Base-by-base conservation (phyloP, 2,888 invertebrate species). In the Macrophya alboannulata region DNA sequence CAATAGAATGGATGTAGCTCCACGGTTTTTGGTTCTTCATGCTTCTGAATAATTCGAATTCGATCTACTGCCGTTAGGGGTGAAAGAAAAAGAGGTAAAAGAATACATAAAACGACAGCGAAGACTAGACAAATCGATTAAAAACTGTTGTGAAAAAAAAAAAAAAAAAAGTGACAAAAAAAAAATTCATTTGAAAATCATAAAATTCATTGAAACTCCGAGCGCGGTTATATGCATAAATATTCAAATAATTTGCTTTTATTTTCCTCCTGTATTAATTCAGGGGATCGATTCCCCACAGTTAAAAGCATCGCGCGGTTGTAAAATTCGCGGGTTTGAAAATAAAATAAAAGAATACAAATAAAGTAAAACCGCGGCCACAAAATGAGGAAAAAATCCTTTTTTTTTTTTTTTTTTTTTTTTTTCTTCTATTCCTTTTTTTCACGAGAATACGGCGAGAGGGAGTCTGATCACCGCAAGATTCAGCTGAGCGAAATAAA, bases 401-500 rank as follows among this genome's bases (percentile, higher is more conserved):
- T 31, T 31, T 31, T 31, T 31, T 31, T 31, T 1, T 31, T 31
- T 2, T 31, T 31, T 45, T 10, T 31, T 84, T 31, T 31, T 31
- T 31, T 31, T 31, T 31, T 31, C 3, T 1, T 31, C 3, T 2
- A n/a, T n/a, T n/a, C n/a, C n/a, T 31, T 31, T 45, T 10, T 31
- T 84, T 31, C 37, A 25, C 10, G 15, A 31, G 51, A 74, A 84
- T 65, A 71, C n/a, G 43, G 45, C 40, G 43, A 15, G 31, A 25
- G 43, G 71, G 17, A 21, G 10, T 31, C n/a, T 65, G 55, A 62
- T 31, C 62, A n/a, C 65, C 31, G 45, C 55, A 55, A 83, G 71
- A 85, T 79, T 68, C 83, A 45, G 76, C 65, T 77, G 86, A 82
- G 40, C 77, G 83, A 86, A 87, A 85, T 85, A 84, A 82, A 86